Base-by-base conservation (phyloP, 2,797 vertebrate species). In the Bufotes viridis region DNA sequence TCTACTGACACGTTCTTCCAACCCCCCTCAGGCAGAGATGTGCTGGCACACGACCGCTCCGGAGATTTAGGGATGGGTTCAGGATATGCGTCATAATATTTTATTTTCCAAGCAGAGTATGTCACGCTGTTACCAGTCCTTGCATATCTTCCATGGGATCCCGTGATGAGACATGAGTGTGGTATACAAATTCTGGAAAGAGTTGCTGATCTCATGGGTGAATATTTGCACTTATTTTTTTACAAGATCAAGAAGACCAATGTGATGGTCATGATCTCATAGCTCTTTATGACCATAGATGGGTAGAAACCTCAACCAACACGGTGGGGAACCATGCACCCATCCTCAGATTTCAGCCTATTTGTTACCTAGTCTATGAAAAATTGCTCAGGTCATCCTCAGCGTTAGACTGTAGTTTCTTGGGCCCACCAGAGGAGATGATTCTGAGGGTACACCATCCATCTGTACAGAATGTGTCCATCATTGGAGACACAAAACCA, bases 41-140 rank as follows among this genome's bases (percentile, higher is more conserved):
- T 60, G 55, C 87, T 88, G 87, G 87, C 82, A 88, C 76, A 79
- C 60, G 42, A 29, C 24, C 13, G 51, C 51, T 57, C 9, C 7
- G n/a, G 29, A 78, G 29, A 24, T 67, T 76, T 84, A 42, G 82
- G 81, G 87, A 69, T 78, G 82, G 86, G 87, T 84, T 34, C 10
- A 78, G 76, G 53, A 76, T 72, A 12, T 88, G 87, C 87, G 76
- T 88, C 82, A 88, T 26, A 51, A 61, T 85, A 65, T 18, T 63
- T 24, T 24, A 13, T 63, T 86, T 79, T 79, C 75, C 84, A 58
- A 75, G 72, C 78, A 82, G 70, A 88, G 80, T 89, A 75, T 86
- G 34, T 84, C 82, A 88, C 85, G 86, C 42, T 87, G 72, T 84
- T 88, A 86, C 88, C 82, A 53, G 17, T 29, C 75, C 53, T 22